A percentile compares a stretch with the other conserved stretches of the same genome.
These are phyloP conservation scores for Podargus strigoides DNA, from an alignment of 2,797 vertebrate genomes.

Conservation along the genomic window DNA sequence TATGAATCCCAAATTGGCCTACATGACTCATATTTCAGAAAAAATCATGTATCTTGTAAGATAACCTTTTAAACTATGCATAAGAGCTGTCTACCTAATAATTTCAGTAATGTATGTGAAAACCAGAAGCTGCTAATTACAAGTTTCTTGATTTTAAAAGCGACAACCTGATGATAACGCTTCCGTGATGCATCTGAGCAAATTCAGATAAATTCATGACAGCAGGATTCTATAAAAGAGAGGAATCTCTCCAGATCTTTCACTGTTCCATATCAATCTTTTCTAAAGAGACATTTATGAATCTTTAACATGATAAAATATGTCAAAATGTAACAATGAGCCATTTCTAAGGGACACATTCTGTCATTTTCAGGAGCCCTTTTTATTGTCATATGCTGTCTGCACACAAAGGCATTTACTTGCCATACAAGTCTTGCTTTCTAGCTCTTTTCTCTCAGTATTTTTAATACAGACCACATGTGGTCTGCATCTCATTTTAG, in stretches of 20 bases:
- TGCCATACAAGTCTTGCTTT: background rate
- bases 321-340: constrained; percentile 48
- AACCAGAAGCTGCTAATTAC: background rate
- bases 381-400: constrained; percentile 29
- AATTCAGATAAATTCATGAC: background rate
- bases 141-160: constrained; percentile 25
- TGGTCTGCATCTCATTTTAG: background rate
- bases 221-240: background rate
- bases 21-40: background rate
- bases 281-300: constrained; percentile 52
- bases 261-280: constrained; percentile 5
- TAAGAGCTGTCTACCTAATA: background rate
- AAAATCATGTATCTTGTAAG: background rate
- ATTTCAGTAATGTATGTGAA: background rate
- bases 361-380: constrained; percentile 30
- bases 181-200: background rate
- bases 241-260: constrained; percentile 10
- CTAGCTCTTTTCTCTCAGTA: background rate
- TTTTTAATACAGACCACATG: background rate
- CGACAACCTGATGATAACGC: background rate
- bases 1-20: background rate
- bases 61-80: background rate
- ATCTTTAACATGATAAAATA: constrained; percentile 62
- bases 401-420: constrained; percentile 47
- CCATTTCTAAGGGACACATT: constrained; percentile 50